phyloP scores from a whole-genome alignment of 1,140 invertebrate genomes.

The Lasaia peninsularis region DNA sequence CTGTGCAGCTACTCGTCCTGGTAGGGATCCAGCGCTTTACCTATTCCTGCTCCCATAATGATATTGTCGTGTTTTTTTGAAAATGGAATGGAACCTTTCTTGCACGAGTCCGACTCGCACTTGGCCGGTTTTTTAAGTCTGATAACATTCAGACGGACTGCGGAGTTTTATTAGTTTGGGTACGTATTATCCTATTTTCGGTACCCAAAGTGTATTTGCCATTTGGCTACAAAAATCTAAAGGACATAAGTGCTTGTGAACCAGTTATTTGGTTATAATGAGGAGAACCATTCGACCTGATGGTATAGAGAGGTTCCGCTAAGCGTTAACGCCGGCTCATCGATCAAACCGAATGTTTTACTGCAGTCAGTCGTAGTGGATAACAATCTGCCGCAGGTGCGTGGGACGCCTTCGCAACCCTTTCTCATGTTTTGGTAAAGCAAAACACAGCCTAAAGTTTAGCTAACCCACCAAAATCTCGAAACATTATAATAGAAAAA shows the following conservation, averaged over 20 bases:
- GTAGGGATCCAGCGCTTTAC: too few species aligned
- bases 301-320: slow-evolving; percentile 24
- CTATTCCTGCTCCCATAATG: too few species aligned
- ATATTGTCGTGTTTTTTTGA: too few species aligned
- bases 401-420: slow-evolving; percentile 30
- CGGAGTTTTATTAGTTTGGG: too few species aligned
- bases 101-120: too few species aligned
- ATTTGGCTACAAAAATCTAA: not conserved
- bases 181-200: too few species aligned
- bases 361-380: slow-evolving; percentile 32
- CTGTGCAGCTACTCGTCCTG: too few species aligned
- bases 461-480: not conserved
- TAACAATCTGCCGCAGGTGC: slow-evolving; percentile 49
- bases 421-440: slow-evolving; percentile 22
- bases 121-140: too few species aligned
- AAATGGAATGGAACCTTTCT: too few species aligned
- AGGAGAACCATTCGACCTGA: slow-evolving; percentile 19
- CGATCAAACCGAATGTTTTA: slow-evolving; percentile 42
- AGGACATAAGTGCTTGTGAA: too few species aligned
- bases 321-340: slow-evolving; percentile 27
- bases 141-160: too few species aligned
- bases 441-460: slow-evolving; percentile 14
- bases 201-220: too few species aligned
- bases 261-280: slow-evolving; percentile 24
- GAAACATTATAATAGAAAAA: not conserved